These are phyloP conservation scores for Verasper variegatus DNA, from an alignment of 2,113 vertebrate species.

Conservation along the genomic window DNA sequence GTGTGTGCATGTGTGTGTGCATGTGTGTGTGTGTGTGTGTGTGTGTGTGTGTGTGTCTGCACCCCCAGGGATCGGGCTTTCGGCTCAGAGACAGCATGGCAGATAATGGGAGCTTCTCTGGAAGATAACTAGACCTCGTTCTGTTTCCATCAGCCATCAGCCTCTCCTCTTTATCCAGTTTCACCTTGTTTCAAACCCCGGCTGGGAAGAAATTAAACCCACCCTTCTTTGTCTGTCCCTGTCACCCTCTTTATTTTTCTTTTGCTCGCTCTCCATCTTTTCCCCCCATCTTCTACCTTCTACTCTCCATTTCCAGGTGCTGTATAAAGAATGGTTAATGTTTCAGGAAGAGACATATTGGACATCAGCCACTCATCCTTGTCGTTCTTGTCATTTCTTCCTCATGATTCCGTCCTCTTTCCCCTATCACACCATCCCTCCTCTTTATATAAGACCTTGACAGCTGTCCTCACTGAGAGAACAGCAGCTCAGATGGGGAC, in stretches of 20 bases:
- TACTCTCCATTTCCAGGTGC: conserved; percentile 3
- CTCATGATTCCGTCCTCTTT: conserved; percentile 26
- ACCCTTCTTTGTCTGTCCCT: conserved; percentile 13
- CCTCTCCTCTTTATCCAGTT: neutral
- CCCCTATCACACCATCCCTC: conserved; percentile 2
- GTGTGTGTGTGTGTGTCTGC: conserved; percentile 7
- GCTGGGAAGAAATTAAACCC: conserved; percentile 45
- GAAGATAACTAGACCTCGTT: conserved; percentile 55
- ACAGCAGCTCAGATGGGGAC: conserved; percentile 26
- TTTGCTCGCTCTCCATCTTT: neutral
- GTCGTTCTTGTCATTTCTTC: conserved; percentile 1
- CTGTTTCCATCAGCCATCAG: conserved; percentile 27
- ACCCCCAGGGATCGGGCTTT: conserved; percentile 42
- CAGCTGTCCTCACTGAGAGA: conserved; percentile 34
- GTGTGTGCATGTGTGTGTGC: conserved; percentile 2
- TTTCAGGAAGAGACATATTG: conserved; percentile 17
- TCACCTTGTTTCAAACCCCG: conserved; percentile 32
- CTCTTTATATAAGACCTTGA: conserved; percentile 40
- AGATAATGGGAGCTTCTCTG: conserved; percentile 64
- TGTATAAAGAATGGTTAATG: neutral
- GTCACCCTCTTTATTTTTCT: conserved; percentile 35
- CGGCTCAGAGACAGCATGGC: conserved; percentile 32
- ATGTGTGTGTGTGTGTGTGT: conserved; percentile 7
- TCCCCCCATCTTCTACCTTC: conserved; percentile 2
- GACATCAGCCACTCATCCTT: conserved; percentile 21